phyloP scores from a whole-genome alignment of 2,797 vertebrate species.

The Atherinosoma microstoma region DNA sequence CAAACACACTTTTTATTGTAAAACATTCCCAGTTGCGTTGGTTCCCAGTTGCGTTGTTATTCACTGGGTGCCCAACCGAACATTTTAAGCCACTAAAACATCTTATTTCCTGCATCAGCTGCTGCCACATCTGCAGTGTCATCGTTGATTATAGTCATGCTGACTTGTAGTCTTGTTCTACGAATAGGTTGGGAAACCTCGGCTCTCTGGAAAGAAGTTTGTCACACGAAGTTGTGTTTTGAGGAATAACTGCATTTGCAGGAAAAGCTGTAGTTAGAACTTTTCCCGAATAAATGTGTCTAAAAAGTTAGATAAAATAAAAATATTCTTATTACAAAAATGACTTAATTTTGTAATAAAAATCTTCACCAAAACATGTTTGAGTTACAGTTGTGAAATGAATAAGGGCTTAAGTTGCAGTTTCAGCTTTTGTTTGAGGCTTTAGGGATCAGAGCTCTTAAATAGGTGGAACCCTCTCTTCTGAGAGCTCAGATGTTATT shows the following conservation, averaged over 20 bases:
- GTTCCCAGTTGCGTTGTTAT: background rate
- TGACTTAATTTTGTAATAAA: background rate
- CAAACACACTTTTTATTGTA: constrained; percentile 1
- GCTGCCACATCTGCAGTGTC: constrained; percentile 16
- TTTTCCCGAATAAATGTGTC: background rate
- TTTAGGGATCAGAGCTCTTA: background rate
- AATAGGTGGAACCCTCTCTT: background rate
- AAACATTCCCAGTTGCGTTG: no score
- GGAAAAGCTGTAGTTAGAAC: background rate
- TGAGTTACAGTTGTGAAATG: no score
- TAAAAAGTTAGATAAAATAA: no score
- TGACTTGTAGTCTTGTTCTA: background rate
- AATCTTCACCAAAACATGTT: background rate
- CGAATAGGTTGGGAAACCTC: background rate
- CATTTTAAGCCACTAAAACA: constrained; percentile 4
- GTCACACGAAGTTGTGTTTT: no score
- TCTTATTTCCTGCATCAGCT: constrained; percentile 34
- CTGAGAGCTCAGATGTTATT: background rate
- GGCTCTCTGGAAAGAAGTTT: background rate
- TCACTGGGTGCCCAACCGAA: background rate
- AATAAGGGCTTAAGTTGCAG: background rate
- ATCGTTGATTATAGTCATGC: constrained; percentile 16
- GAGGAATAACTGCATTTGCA: background rate
- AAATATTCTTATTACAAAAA: no score
- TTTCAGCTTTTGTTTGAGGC: background rate